These are phyloP conservation scores for Prenolepis imparis DNA, from an alignment of 2,888 invertebrate species.

Conservation along the genomic window DNA sequence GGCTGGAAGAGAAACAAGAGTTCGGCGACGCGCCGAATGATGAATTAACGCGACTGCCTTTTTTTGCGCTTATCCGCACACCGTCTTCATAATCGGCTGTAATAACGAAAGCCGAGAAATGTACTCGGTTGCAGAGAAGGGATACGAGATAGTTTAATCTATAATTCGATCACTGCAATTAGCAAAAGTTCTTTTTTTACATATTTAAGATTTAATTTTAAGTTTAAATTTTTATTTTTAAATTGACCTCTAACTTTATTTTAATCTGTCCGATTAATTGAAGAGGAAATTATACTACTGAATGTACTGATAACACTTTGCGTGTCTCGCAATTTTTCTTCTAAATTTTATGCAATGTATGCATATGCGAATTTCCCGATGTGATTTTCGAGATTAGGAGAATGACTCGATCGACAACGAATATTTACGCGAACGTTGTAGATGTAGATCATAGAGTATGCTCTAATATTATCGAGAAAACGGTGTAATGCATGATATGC, in stretches of 20 bases:
- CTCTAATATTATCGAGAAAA: constrained; percentile 28
- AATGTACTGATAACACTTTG: not conserved
- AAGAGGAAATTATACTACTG: not conserved
- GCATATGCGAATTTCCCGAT: not conserved
- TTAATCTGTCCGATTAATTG: constrained; percentile 11
- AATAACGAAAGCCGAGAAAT: constrained; percentile 12
- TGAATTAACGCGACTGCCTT: constrained; percentile 64
- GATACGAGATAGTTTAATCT: not conserved
- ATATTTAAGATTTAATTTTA: not conserved
- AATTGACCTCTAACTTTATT: not conserved
- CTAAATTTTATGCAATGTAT: not conserved
- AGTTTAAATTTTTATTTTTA: not conserved
- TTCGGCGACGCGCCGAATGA: constrained; percentile 64
- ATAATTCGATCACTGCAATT: not conserved
- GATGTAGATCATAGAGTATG: constrained; percentile 10
- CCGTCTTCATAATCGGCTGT: not conserved
- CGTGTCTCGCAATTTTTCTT: not conserved
- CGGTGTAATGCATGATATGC: constrained; percentile 12
- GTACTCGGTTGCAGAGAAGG: not conserved
- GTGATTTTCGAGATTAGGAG: not conserved
- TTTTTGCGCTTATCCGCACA: not conserved
- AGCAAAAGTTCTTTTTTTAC: not conserved
- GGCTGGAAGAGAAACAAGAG: constrained; percentile 64
- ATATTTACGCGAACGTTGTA: constrained; percentile 2
- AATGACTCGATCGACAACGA: constrained; percentile 22